Percentiles rank a stretch among this genome's conserved stretches.
phyloP scores from a whole-genome alignment of 2,888 invertebrate species.

The Sarcophaga carnaria region DNA sequence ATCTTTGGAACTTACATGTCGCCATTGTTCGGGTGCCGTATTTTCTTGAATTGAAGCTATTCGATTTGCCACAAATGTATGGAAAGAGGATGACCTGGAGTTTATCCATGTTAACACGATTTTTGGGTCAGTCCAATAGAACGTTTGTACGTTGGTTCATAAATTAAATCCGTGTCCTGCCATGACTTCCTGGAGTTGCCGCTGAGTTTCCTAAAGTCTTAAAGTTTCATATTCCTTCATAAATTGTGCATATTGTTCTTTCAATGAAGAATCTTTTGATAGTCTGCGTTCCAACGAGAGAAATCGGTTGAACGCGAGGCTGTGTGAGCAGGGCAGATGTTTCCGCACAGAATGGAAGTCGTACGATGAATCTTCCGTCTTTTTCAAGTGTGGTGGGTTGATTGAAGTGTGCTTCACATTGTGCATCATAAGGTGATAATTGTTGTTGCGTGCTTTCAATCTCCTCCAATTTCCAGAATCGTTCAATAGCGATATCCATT shows the following conservation, averaged over 20 bases:
- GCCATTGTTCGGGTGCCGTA: background rate
- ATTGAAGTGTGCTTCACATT: no score
- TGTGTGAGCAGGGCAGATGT: conserved; percentile 1
- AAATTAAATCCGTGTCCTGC: conserved; percentile 11
- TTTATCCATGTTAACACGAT: conserved; percentile 7
- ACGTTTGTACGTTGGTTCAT: background rate
- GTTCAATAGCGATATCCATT: background rate
- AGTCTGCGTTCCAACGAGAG: background rate
- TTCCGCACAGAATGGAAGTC: conserved; percentile 16
- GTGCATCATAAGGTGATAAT: no score
- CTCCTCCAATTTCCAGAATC: background rate
- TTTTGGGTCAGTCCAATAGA: conserved; percentile 7
- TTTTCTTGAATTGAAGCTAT: background rate
- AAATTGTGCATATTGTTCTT: background rate
- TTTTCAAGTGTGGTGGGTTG: no score
- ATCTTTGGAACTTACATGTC: background rate
- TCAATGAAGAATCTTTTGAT: conserved; percentile 2
- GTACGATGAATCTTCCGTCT: background rate
- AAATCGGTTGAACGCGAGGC: conserved; percentile 2
- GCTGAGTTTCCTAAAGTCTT: no score
- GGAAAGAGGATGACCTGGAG: background rate
- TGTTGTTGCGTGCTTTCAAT: no score
- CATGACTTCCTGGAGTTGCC: background rate
- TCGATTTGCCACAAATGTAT: conserved; percentile 7
- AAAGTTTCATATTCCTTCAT: no score